These are phyloP conservation scores for Peromyscus californicus DNA, from an alignment of 2,113 vertebrate genomes.

Conservation along the genomic window DNA sequence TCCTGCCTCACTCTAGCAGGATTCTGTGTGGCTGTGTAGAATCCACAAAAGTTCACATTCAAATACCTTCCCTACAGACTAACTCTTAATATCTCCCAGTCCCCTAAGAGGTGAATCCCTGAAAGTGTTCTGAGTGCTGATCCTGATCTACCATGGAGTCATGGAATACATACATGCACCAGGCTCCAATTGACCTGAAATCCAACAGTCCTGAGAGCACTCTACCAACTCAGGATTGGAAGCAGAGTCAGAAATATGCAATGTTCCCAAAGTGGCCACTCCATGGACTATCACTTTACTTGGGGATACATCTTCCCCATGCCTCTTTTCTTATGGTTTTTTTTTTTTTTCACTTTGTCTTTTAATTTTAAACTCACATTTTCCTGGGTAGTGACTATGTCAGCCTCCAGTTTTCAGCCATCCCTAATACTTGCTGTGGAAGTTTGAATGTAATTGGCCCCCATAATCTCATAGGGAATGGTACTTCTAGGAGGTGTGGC, in stretches of 20 bases:
- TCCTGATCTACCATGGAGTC: not conserved
- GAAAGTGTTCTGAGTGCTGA: not conserved
- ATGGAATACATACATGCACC: not conserved
- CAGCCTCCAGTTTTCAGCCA: conserved; percentile 24
- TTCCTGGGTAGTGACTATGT: not conserved
- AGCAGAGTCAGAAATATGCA: not conserved
- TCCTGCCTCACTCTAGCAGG: not conserved
- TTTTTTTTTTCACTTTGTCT: not conserved
- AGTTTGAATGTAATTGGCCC: not conserved
- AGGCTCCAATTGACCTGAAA: not conserved
- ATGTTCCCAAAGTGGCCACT: not conserved
- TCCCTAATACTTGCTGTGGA: not conserved
- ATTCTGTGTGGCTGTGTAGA: not conserved
- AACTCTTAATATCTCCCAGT: not conserved
- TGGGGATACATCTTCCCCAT: not conserved
- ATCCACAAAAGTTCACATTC: not conserved
- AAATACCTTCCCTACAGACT: not conserved
- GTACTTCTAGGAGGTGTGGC: not conserved
- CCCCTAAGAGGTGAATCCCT: not conserved
- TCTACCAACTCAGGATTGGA: not conserved
- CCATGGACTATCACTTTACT: not conserved
- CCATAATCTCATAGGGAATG: not conserved
- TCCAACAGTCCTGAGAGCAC: not conserved
- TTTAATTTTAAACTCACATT: conserved; percentile 40
- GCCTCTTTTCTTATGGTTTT: not conserved